A percentile compares a stretch with the other conserved stretches of the same genome.
Conservation (phyloP, 2,888 invertebrate genomes). For the Physocephala rufipes region DNA sequence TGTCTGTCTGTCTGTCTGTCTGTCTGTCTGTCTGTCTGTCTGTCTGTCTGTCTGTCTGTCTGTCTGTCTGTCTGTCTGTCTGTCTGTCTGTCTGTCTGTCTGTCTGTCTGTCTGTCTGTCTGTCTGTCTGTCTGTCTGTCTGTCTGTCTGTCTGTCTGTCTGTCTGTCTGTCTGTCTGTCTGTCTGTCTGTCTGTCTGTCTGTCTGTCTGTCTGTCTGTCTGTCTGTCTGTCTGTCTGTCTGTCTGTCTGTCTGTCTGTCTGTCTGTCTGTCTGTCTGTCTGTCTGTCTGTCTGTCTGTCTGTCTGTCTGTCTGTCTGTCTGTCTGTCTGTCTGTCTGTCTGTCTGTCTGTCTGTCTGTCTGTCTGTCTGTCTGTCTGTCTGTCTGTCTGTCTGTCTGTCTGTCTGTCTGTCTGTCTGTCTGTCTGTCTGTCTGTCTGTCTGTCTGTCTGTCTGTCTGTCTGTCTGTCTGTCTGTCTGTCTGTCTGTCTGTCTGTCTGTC, state of each 20-base stretch:
- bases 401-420: constrained; percentile 20
- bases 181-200: constrained; percentile 20
- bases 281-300: constrained; percentile 20
- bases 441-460: constrained; percentile 20
- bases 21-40: constrained; percentile 20
- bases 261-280: constrained; percentile 20
- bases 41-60: constrained; percentile 20
- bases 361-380: constrained; percentile 20
- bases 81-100: constrained; percentile 20
- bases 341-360: constrained; percentile 20
- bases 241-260: constrained; percentile 20
- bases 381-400: constrained; percentile 20
- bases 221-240: constrained; percentile 20
- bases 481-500: constrained; percentile 20
- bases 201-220: constrained; percentile 20
- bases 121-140: constrained; percentile 20
- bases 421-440: constrained; percentile 20
- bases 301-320: constrained; percentile 20
- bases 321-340: constrained; percentile 20
- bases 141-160: constrained; percentile 20
- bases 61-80: constrained; percentile 20
- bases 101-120: constrained; percentile 20
- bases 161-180: constrained; percentile 20
- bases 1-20: constrained; percentile 20
- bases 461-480: constrained; percentile 20